Percentiles rank a stretch among this genome's conserved stretches.
phyloP scores from a whole-genome alignment of 2,797 vertebrate species.

The Rhinogobio ventralis region DNA sequence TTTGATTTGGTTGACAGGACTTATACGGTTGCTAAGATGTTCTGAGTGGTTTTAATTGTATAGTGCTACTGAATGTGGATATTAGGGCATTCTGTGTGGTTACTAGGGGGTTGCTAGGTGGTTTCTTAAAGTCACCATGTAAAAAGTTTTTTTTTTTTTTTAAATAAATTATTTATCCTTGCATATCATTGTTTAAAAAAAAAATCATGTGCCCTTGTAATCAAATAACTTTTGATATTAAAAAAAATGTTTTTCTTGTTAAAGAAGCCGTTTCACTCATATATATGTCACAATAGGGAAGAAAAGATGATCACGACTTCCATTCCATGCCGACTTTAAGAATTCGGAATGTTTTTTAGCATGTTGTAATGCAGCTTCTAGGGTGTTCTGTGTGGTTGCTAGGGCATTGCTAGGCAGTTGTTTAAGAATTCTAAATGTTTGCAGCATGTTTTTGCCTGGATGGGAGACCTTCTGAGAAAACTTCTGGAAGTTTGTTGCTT shows the following conservation, averaged over 20 bases:
- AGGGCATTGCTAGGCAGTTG: not conserved
- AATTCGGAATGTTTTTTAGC: not conserved
- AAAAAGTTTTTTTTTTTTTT: not conserved
- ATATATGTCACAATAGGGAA: not conserved
- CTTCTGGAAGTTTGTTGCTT: no score
- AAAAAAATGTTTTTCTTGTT: not conserved
- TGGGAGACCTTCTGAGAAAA: no score
- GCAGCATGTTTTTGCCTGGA: no score
- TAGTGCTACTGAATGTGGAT: not conserved
- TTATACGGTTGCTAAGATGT: not conserved
- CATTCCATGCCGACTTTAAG: not conserved
- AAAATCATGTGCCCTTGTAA: no score
- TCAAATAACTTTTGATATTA: no score
- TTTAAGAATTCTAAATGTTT: not conserved
- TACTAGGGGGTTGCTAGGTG: not conserved
- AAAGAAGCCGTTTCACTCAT: not conserved
- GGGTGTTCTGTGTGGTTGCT: not conserved
- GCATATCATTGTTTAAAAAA: not conserved
- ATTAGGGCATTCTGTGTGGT: not conserved
- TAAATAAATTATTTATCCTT: not conserved
- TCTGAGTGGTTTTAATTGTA: not conserved
- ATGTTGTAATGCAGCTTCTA: not conserved
- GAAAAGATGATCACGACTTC: not conserved
- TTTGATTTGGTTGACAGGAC: not conserved
- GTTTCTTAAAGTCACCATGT: not conserved